Evolutionary conservation across 2,797 vertebrate genomes (phyloP), one percentile per base, ranked within the genome.

Genomic region (Pyrocephalus nanus): DNA sequence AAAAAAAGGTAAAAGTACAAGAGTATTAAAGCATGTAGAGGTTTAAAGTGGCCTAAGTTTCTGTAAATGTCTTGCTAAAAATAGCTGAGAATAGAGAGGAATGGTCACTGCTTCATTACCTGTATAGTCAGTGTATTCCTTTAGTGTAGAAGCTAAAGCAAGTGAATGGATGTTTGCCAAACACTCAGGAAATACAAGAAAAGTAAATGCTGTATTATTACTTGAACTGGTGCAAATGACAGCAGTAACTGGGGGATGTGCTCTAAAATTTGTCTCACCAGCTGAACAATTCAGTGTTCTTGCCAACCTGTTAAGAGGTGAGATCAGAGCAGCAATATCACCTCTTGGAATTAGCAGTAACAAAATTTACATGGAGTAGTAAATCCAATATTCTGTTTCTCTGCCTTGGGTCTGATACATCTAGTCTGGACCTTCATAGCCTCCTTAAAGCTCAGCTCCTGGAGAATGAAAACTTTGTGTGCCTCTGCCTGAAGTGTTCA

Each of bases 381-480:
- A 13, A 64, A 50, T 71, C 11, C 26, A 36, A 0, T 26, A 15
- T 30, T 45, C 8, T n/a, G 0, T 54, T 92, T 73, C 14, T 23
- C 26, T 77, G 45, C 18, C 7, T 65, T 81, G 23, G 47, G 30
- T 27, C 7, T 51, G 29, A 21, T 47, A 8, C 3, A 17, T 32
- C 29, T 54, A 29, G n/a, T 32, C 4, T 74, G 34, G 14, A 36
- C 45, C 2, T 3, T 38, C 51, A 14, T 4, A 77, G 8, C n/a
- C 34, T 77, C 22, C 7, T 21, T 72, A 23, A 79, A 86, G 50
- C 32, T 30, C 30, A 25, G 19, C 53, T 67, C 32, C 60, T 69
- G 12, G 8, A 53, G 12, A 55, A 26, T 7, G 45, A 29, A n/a
- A 70, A 38, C 26, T 30, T 17, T 53, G 4, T 9, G 3, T 60